These are phyloP conservation scores for Onthophagus sagittarius DNA, from an alignment of 2,888 invertebrate species.

Conservation along the genomic window DNA sequence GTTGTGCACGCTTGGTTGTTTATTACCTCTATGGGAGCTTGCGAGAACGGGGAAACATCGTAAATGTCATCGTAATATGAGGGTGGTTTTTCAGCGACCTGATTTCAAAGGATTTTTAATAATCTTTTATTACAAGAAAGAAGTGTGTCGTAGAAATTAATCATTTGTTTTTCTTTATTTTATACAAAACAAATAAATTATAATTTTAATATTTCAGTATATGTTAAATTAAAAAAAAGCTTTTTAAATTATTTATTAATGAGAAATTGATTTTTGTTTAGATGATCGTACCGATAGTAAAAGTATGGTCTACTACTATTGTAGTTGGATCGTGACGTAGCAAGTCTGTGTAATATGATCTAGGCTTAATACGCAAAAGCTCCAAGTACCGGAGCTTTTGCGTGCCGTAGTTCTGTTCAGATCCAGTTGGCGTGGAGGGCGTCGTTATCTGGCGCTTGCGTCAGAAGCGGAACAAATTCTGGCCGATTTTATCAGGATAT, in stretches of 20 bases:
- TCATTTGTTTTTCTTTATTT: too few relatives aligned
- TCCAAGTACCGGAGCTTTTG: not conserved
- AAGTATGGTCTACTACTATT: not conserved
- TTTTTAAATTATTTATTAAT: too few relatives aligned
- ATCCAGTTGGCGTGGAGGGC: not conserved
- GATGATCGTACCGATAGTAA: not conserved
- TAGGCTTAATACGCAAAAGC: not conserved
- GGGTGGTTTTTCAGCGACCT: not conserved
- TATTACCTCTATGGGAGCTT: not conserved
- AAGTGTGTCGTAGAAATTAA: not conserved
- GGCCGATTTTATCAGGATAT: constrained; percentile 20
- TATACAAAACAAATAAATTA: too few relatives aligned
- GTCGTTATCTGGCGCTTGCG: constrained; percentile 15
- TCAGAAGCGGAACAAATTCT: not conserved
- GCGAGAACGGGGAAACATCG: not conserved
- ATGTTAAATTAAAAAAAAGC: not conserved
- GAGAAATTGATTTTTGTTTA: too few relatives aligned
- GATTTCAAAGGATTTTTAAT: not conserved
- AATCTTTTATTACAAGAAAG: not conserved
- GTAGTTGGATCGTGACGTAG: not conserved
- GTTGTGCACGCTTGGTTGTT: not conserved
- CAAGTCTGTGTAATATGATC: not conserved
- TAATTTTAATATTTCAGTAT: not conserved
- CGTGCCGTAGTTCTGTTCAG: not conserved
- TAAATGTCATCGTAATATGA: not conserved